Conservation (phyloP, 2,113 vertebrate genomes). For the Pteruthius melanotis region DNA sequence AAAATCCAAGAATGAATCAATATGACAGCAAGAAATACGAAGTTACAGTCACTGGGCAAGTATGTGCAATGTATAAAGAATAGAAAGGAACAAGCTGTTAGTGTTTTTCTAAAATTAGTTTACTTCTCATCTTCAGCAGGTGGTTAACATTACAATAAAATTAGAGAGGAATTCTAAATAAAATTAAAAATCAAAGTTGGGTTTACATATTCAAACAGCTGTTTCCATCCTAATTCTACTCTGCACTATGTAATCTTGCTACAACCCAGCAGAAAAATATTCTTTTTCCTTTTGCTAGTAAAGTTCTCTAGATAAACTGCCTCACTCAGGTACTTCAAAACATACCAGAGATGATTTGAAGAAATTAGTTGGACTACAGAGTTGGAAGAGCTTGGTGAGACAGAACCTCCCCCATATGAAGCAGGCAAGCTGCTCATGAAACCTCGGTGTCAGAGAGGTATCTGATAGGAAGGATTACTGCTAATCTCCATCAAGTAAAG, state of each 20-base stretch:
- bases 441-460: background rate
- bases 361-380: background rate
- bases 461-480: background rate
- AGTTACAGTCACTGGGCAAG: background rate
- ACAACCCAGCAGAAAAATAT: background rate
- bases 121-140: background rate
- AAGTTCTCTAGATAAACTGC: background rate
- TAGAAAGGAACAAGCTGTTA: rapidly evolving
- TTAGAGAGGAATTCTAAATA: background rate
- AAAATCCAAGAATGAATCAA: slow-evolving; percentile 11
- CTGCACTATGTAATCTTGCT: background rate
- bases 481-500: background rate
- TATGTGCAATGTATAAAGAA: background rate
- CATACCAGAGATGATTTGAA: background rate
- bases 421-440: background rate
- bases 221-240: background rate
- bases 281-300: background rate
- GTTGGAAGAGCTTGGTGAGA: background rate
- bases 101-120: background rate
- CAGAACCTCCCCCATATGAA: background rate
- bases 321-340: background rate
- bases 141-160: background rate
- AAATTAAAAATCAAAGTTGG: background rate
- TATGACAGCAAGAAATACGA: background rate
- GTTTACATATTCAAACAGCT: background rate